Conservation (phyloP, 1,140 invertebrate species). For the Mactra quadrangularis region DNA sequence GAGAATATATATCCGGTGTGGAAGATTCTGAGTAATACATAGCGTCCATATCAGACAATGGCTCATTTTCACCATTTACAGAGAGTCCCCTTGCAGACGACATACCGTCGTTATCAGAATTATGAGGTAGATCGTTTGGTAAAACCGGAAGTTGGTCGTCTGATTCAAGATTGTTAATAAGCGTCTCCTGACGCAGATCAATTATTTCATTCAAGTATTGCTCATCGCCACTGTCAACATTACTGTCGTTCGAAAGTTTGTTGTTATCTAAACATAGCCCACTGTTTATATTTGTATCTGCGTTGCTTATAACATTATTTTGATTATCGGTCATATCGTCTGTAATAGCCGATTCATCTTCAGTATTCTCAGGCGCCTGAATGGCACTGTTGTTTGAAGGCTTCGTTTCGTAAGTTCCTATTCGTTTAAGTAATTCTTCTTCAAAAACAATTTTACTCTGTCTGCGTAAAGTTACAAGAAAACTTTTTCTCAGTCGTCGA, state of each 20-base stretch:
- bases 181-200: too few species aligned
- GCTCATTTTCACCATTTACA: neutral
- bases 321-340: neutral
- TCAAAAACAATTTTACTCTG: slow-evolving; percentile 44
- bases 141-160: too few species aligned
- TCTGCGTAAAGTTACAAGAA: slow-evolving; percentile 26
- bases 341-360: too few species aligned
- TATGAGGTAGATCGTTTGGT: too few species aligned
- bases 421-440: slow-evolving; percentile 25
- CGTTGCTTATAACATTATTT: neutral
- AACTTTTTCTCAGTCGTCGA: slow-evolving; percentile 29
- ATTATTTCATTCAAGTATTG: slow-evolving; percentile 1
- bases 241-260: slow-evolving; percentile 11
- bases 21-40: slow-evolving; percentile 28
- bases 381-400: too few species aligned
- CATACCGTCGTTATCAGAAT: too few species aligned
- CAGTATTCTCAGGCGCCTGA: too few species aligned
- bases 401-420: neutral
- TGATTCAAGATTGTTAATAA: too few species aligned
- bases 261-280: slow-evolving; percentile 34
- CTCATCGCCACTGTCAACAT: slow-evolving; percentile 25
- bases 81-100: neutral
- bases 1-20: slow-evolving; percentile 49
- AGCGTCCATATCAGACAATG: slow-evolving; percentile 27
- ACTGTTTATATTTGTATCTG: slow-evolving; percentile 1